Evolutionary conservation across 2,888 invertebrate species (phyloP).

Genomic region (Meganola albula): DNA sequence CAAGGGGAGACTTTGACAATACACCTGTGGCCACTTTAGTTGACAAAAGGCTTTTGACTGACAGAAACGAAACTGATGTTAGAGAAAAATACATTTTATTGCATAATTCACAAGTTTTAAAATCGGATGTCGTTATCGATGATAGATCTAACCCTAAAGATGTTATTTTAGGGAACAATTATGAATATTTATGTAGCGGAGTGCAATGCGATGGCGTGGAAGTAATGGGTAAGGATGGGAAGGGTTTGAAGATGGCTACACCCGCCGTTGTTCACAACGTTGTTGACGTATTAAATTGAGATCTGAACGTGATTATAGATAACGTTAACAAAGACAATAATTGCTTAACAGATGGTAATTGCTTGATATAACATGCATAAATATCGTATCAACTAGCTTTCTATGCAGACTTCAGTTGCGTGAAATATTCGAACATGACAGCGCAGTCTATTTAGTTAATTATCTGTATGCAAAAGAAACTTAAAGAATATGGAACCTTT

Average conservation of each 20-base stretch:
- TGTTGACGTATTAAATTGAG: conserved; percentile 28
- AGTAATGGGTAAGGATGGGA: conserved; percentile 52
- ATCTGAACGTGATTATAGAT: conserved; percentile 20
- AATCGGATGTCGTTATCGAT: conserved; percentile 20
- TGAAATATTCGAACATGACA: no score
- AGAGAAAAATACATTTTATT: conserved; percentile 26
- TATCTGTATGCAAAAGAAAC: no score
- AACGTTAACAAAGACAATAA: conserved; percentile 4
- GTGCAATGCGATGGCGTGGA: conserved; percentile 49
- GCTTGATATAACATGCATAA: no score
- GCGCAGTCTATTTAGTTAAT: no score
- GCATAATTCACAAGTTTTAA: conserved; percentile 14
- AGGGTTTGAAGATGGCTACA: conserved; percentile 38
- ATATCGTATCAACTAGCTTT: no score
- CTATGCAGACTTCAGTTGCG: no score
- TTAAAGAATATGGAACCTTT: no score
- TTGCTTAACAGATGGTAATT: conserved; percentile 14
- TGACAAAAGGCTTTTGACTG: conserved; percentile 45
- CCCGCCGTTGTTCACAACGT: conserved; percentile 20
- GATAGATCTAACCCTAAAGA: conserved; percentile 37
- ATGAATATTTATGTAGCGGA: conserved; percentile 58
- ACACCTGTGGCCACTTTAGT: conserved; percentile 49
- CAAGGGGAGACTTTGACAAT: conserved; percentile 37
- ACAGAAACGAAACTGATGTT: conserved; percentile 26
- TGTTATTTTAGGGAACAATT: conserved; percentile 40